phyloP scores from a whole-genome alignment of 2,797 vertebrate genomes.

The Sciurus carolinensis region DNA sequence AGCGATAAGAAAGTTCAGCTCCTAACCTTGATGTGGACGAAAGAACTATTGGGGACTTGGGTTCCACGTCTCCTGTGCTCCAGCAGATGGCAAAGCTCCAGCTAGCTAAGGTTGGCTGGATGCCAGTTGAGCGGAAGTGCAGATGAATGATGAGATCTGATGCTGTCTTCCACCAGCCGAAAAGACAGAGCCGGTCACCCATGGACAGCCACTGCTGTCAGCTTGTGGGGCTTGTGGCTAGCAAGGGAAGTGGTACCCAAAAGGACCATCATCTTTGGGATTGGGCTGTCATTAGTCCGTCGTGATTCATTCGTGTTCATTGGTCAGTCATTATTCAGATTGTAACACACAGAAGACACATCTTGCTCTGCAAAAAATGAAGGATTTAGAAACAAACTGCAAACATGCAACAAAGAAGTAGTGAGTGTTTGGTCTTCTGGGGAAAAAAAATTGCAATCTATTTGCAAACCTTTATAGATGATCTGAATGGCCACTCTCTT shows the following conservation, averaged over 20 bases:
- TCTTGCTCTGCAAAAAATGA: neutral
- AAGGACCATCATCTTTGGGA: neutral
- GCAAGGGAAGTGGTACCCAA: slow-evolving; percentile 55
- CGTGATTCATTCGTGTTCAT: no score
- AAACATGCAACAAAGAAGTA: neutral
- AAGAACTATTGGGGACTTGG: neutral
- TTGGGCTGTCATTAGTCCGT: neutral
- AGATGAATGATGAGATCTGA: accelerated
- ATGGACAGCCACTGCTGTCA: neutral
- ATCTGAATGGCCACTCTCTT: neutral
- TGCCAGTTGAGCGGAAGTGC: accelerated
- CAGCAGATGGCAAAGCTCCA: neutral
- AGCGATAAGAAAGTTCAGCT: no score
- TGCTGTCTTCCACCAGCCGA: neutral
- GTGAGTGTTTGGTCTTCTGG: neutral
- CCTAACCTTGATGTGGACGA: neutral
- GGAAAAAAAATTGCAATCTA: neutral
- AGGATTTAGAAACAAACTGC: neutral
- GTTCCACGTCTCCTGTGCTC: neutral
- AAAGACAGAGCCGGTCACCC: no score
- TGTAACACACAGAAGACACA: neutral
- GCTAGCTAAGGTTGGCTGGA: accelerated
- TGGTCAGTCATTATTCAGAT: neutral
- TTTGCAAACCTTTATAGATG: neutral
- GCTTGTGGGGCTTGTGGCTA: neutral